Base-by-base conservation (phyloP, 2,888 invertebrate species). In the Nowickia ferox region DNA sequence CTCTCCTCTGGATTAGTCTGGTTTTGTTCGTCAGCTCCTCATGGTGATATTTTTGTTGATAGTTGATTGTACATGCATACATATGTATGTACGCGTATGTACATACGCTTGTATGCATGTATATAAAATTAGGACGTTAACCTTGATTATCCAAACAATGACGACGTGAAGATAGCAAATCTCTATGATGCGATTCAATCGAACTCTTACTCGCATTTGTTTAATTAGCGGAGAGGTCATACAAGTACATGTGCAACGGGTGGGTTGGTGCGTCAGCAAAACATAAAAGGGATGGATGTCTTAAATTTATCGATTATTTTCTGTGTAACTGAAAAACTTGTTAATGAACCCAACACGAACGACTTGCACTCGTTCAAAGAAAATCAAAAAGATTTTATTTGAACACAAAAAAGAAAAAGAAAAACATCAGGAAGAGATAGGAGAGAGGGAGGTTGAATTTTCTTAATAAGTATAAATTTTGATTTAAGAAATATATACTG, bases 161-260 rank as follows among this genome's bases (percentile, higher is more conserved):
- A 65, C 55, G n/a, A 17, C n/a, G 46, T 68, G 68, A 22, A 57
- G 15, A 77, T 40, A 55, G 19, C 63, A 78, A 78, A 17, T 51
- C 57, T 61, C 15, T 17, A 55, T 44, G 46, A 74, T 51, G 59
- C 53, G n/a, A 74, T 51, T 80, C 71, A 63, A 65, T 79, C 46
- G 44, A 46, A 63, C 46, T 66, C 42, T 53, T 61, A 72, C 19
- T 53, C 66, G 66, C 55, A 59, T 61, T 84, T 77, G 65, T 65
- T 77, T 76, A 63, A 72, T 72, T 77, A 51, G 61, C 53, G 61
- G 51, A 72, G 80, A 77, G 81, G 80, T 84, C 76, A 72, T 17
- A 55, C 48, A 61, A 72, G 81, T 81, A 76, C 76, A 77, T 74
- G 61, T 75, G 81, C 74, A 74, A 81, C 74, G 81, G 51, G 74